Evolutionary conservation across 2,113 vertebrate genomes (phyloP).

Genomic region (Numida meleagris): DNA sequence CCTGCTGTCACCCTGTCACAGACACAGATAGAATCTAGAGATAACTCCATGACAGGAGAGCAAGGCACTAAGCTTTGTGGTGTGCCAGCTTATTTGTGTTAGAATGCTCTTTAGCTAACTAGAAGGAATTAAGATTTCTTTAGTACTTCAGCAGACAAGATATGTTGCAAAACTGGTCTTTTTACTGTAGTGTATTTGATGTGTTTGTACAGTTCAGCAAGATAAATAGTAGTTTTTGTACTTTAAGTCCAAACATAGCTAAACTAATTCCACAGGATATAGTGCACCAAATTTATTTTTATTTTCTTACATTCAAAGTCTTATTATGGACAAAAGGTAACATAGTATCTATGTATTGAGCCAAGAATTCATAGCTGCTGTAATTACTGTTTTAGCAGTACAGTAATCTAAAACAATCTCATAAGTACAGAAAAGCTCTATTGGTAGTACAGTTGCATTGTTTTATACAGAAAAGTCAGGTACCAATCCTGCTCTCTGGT

Average conservation of each 20-base stretch:
- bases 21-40: too few relatives aligned
- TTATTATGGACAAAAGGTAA: background rate
- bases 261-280: background rate
- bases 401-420: too few relatives aligned
- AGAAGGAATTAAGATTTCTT: background rate
- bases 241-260: background rate
- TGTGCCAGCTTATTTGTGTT: background rate
- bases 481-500: too few relatives aligned
- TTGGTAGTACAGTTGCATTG: too few relatives aligned
- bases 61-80: background rate
- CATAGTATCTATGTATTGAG: too few relatives aligned
- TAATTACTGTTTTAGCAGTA: background rate
- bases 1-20: too few relatives aligned
- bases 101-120: background rate
- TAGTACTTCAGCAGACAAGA: background rate
- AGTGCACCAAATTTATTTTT: background rate
- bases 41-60: too few relatives aligned
- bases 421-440: too few relatives aligned
- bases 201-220: background rate
- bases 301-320: too few relatives aligned
- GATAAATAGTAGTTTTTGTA: background rate
- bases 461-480: too few relatives aligned
- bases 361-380: background rate
- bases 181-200: background rate
- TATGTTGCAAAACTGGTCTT: background rate